Evolutionary conservation across 2,113 vertebrate genomes (phyloP), one percentile per base, ranked within the genome.

Genomic region (Oryzias celebensis): DNA sequence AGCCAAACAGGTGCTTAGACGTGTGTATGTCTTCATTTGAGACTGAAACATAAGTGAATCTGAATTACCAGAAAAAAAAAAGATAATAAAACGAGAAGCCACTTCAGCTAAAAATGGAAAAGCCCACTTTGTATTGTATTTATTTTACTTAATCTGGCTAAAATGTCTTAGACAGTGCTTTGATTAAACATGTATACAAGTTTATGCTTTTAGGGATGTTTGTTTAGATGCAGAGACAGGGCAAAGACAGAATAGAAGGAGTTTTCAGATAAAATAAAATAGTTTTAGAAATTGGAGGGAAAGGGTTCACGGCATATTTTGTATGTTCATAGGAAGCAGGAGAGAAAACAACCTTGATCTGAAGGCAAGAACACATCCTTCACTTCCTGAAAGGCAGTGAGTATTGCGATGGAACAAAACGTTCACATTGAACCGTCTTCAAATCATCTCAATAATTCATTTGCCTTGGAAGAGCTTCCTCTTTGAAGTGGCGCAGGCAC

Each of bases 381-480:
- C 52, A 69, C 74, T 80, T 86, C 78, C 85, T 83, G 67, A 77
- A 85, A 81, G 81, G 65, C 70, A 73, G 67, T 56, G 68, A 62
- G 48, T 73, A 80, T 70, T 58, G 70, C 52, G 0, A 54, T 58
- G 52, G 83, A 85, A 88, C 77, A 87, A 87, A 88, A 86, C 24
- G 51, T 73, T 82, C 47, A 4, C 20, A 28, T 62, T 65, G 69
- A 24, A 75, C 77, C 26, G 46, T 75, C 77, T 81, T 83, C 78
- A 85, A 56, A 68, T 75, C 14, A 23, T 48, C 73, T 85, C 58
- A 88, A 89, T 89, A 82, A 87, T 87, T 88, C 16, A 89, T 85
- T 75, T 80, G 75, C 79, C 61, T 83, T 58, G 1, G 18, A 82
- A 82, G 61, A 60, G 26, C 62, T 76, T 66, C 45, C 62, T 47